Evolutionary conservation across 2,888 invertebrate genomes (phyloP).

Genomic region (Encarsia formosa): DNA sequence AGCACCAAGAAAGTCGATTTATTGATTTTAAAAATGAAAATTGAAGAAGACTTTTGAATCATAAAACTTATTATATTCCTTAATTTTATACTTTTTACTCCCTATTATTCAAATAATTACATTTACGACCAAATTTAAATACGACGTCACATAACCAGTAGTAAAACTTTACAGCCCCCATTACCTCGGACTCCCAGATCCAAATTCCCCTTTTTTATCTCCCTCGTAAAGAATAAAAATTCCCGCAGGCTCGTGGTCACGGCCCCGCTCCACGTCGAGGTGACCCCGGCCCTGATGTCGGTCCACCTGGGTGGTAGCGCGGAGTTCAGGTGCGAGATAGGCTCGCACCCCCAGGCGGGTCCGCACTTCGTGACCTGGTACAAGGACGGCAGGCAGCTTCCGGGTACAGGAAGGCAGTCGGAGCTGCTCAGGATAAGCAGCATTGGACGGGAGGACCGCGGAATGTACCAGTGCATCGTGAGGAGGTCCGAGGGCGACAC

Average conservation of each 20-base stretch:
- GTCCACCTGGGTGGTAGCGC: conserved; percentile 74
- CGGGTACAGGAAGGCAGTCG: conserved; percentile 63
- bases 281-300: conserved; percentile 62
- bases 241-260: conserved; percentile 62
- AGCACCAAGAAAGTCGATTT: too few relatives aligned
- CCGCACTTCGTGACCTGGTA: conserved; percentile 62
- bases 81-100: too few relatives aligned
- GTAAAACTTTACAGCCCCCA: too few relatives aligned
- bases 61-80: too few relatives aligned
- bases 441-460: conserved; percentile 68
- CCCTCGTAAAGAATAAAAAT: too few relatives aligned
- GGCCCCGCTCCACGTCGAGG: conserved; percentile 65
- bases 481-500: conserved; percentile 69
- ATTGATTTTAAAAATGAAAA: too few relatives aligned
- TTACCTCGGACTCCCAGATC: too few relatives aligned
- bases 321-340: conserved; percentile 58
- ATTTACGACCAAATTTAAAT: too few relatives aligned
- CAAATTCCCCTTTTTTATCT: too few relatives aligned
- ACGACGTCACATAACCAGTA: too few relatives aligned
- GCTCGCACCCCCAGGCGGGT: conserved; percentile 51
- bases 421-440: conserved; percentile 64
- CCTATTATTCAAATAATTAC: too few relatives aligned
- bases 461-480: conserved; percentile 75
- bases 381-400: conserved; percentile 66
- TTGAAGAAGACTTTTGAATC: too few relatives aligned